Conservation (phyloP, 2,797 vertebrate species). For the Brachyrhaphis roseni region DNA sequence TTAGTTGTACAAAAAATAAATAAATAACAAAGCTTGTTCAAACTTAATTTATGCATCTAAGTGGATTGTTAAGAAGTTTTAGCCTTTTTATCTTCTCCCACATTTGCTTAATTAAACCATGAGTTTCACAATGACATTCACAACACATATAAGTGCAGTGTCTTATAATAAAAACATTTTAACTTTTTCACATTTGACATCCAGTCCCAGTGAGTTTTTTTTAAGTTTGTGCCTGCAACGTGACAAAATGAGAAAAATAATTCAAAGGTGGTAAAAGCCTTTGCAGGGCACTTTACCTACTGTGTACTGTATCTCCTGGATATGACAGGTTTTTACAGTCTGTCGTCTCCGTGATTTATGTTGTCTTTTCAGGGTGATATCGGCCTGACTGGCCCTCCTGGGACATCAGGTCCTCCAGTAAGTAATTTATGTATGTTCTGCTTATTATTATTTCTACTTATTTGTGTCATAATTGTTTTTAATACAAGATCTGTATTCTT, state of each 20-base stretch:
- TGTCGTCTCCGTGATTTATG: constrained; percentile 30
- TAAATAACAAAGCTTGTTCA: constrained; percentile 30
- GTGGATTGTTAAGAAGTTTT: constrained; percentile 6
- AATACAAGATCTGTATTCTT: constrained; percentile 43
- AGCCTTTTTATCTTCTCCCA: background rate
- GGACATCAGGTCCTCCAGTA: constrained; percentile 84
- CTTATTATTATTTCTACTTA: background rate
- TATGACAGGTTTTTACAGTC: constrained; percentile 38
- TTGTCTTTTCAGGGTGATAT: constrained; percentile 87
- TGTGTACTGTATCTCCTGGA: constrained; percentile 14
- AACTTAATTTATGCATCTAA: constrained; percentile 23
- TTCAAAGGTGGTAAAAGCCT: background rate
- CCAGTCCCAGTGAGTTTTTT: too few species aligned
- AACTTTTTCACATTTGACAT: background rate
- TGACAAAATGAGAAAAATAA: background rate
- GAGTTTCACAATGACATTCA: constrained; percentile 8
- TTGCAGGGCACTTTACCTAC: background rate
- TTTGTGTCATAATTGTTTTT: constrained; percentile 26
- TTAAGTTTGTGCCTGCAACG: background rate
- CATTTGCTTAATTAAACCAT: constrained; percentile 14
- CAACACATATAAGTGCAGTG: constrained; percentile 4
- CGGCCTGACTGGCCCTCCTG: constrained; percentile 87
- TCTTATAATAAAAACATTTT: background rate
- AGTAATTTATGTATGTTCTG: constrained; percentile 65
- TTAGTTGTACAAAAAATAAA: constrained; percentile 29